Percentiles rank a stretch among this genome's conserved stretches.
These are phyloP conservation scores for Noctua fimbriata DNA, from an alignment of 2,888 invertebrate genomes.

Conservation along the genomic window DNA sequence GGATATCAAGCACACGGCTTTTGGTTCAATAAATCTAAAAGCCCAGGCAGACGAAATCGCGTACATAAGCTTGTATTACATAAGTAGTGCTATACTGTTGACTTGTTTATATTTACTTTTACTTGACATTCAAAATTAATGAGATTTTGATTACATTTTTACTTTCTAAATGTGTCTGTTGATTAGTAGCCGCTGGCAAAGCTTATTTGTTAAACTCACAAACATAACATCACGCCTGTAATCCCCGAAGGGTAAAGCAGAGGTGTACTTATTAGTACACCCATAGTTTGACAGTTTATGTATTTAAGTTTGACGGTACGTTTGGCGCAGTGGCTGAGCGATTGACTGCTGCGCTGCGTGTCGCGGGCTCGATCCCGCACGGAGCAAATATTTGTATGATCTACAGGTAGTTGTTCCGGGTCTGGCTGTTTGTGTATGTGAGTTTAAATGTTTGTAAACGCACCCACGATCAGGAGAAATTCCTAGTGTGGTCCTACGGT, in stretches of 20 bases:
- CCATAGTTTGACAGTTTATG: too few species aligned
- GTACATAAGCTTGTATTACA: background rate
- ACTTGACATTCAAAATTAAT: constrained; percentile 25
- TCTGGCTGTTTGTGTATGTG: background rate
- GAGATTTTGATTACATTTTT: constrained; percentile 23
- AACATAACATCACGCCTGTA: too few species aligned
- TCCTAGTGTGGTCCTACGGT: rapidly evolving
- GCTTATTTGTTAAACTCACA: background rate
- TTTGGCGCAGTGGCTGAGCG: background rate
- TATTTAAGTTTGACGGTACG: too few species aligned
- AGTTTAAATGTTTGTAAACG: background rate
- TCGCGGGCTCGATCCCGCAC: background rate
- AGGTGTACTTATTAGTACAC: too few species aligned
- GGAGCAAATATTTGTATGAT: background rate
- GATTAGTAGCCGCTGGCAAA: background rate
- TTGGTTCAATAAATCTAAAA: too few species aligned
- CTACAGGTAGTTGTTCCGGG: background rate
- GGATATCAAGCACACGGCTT: too few species aligned
- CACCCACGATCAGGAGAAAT: background rate
- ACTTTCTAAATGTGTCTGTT: background rate
- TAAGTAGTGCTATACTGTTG: background rate
- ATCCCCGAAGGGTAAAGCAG: too few species aligned
- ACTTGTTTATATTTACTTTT: background rate
- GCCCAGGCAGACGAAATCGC: background rate
- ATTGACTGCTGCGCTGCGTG: background rate